Conservation (phyloP, 2,113 vertebrate genomes). For the Epinephelus lanceolatus region DNA sequence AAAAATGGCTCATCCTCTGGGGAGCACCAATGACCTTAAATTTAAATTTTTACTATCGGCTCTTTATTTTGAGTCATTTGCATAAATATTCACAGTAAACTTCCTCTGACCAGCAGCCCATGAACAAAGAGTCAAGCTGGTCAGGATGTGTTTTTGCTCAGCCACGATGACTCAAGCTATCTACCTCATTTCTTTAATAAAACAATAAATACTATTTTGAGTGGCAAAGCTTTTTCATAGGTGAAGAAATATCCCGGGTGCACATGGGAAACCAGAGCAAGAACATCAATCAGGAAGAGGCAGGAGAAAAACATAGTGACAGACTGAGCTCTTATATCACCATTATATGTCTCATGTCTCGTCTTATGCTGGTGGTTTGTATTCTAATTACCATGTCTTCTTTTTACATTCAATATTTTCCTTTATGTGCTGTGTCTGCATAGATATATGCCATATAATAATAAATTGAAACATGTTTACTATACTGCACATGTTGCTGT, state of each 20-base stretch:
- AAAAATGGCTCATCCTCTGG: constrained; percentile 2
- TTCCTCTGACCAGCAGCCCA: neutral
- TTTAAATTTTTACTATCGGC: neutral
- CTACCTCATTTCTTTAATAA: neutral
- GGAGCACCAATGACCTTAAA: neutral
- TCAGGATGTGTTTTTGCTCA: neutral
- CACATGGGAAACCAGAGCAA: neutral
- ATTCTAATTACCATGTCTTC: neutral
- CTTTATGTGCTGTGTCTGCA: too few relatives aligned
- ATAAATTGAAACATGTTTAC: neutral
- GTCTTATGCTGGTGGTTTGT: too few relatives aligned
- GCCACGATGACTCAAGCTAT: neutral
- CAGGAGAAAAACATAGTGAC: neutral
- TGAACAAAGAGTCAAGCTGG: neutral
- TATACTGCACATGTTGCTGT: neutral
- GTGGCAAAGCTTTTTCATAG: neutral
- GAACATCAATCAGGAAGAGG: neutral
- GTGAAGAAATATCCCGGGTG: neutral
- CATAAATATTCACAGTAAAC: neutral
- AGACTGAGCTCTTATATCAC: too few relatives aligned
- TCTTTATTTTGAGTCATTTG: neutral
- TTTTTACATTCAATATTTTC: neutral
- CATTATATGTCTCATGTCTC: neutral
- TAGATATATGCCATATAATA: neutral
- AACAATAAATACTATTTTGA: neutral